These are phyloP conservation scores for Dromiciops gliroides DNA, from an alignment of 2,113 vertebrate species.

Conservation along the genomic window DNA sequence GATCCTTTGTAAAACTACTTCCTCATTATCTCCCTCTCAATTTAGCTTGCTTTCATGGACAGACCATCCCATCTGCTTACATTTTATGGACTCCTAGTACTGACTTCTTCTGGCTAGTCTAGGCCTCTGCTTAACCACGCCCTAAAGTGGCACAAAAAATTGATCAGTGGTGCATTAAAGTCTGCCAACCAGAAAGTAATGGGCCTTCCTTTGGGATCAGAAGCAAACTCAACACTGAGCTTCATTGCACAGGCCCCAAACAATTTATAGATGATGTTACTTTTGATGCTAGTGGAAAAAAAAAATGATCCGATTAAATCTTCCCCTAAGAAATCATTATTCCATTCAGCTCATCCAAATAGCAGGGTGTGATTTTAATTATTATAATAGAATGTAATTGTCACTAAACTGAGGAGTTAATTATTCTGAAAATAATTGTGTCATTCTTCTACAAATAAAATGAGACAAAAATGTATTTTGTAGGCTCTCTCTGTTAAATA, in stretches of 20 bases:
- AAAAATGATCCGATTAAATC: constrained; percentile 69
- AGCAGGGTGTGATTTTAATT: constrained; percentile 77
- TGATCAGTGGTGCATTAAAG: constrained; percentile 42
- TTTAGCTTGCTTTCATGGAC: neutral
- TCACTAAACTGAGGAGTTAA: constrained; percentile 79
- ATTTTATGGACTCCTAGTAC: neutral
- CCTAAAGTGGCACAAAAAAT: constrained; percentile 29
- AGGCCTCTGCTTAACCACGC: neutral
- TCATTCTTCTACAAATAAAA: constrained; percentile 80
- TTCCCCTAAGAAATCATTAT: constrained; percentile 74
- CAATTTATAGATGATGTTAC: constrained; percentile 58
- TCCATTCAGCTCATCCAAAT: constrained; percentile 75
- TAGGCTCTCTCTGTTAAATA: constrained; percentile 72
- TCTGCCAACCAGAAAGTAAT: constrained; percentile 42
- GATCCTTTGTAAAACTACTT: neutral
- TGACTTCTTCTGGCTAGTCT: neutral
- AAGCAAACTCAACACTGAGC: constrained; percentile 57
- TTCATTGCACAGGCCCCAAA: constrained; percentile 30
- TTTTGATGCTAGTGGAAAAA: constrained; percentile 69
- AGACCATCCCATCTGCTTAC: neutral
- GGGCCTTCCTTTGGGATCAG: constrained; percentile 41
- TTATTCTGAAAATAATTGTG: constrained; percentile 82
- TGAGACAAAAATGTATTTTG: constrained; percentile 78
- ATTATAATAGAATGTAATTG: constrained; percentile 78
- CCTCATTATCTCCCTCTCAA: neutral